phyloP scores from a whole-genome alignment of 2,113 vertebrate genomes.

The Myocastor coypus region DNA sequence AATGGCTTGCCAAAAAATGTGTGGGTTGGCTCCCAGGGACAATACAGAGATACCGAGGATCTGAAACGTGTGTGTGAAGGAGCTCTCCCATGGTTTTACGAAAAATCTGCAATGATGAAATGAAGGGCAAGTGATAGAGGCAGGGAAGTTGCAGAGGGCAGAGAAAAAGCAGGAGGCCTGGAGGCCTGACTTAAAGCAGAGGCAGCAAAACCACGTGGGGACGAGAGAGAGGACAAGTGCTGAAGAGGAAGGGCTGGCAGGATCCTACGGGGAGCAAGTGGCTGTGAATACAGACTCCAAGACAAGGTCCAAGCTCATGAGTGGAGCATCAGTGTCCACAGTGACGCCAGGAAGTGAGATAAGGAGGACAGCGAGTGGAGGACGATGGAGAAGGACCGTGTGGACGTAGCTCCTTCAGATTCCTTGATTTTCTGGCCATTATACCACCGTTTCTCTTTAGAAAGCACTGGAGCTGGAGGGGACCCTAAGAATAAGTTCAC shows the following conservation, averaged over 20 bases:
- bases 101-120: not conserved
- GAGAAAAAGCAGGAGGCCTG: not conserved
- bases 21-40: not conserved
- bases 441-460: not conserved
- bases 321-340: not conserved
- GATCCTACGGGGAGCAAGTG: not conserved
- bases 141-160: not conserved
- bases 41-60: not conserved
- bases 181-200: not conserved
- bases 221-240: not conserved
- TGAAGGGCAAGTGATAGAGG: not conserved
- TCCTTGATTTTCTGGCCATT: not conserved
- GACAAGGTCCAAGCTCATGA: not conserved
- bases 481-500: not conserved
- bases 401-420: not conserved
- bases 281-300: not conserved
- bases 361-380: not conserved
- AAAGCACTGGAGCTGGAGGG: not conserved
- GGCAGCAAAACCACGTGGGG: accelerated
- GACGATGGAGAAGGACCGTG: not conserved
- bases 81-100: not conserved
- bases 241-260: not conserved
- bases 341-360: not conserved
- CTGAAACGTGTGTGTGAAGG: not conserved
- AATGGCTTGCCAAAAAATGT: too few relatives aligned